Evolutionary conservation across 2,888 invertebrate genomes (phyloP).

Genomic region (Neria commutata): DNA sequence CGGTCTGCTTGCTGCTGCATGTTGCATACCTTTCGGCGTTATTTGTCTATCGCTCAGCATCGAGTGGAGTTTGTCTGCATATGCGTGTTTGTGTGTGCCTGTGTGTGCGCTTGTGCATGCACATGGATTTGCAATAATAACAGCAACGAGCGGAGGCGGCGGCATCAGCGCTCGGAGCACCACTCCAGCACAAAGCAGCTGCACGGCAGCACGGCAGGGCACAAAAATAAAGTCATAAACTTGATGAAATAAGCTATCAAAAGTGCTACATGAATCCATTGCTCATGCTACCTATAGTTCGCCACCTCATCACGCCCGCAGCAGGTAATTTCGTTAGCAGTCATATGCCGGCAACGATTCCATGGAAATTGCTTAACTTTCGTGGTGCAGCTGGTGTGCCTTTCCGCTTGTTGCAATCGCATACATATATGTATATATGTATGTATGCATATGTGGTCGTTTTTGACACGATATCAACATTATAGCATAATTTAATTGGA

Average conservation of each 20-base stretch:
- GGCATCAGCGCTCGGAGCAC: slow-evolving; percentile 22
- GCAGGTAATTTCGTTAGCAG: too few species aligned
- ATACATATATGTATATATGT: too few species aligned
- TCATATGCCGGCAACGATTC: too few species aligned
- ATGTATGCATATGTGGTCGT: too few species aligned
- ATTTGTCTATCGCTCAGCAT: slow-evolving; percentile 21
- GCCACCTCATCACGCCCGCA: too few species aligned
- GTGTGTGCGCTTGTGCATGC: background rate
- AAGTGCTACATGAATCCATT: too few species aligned
- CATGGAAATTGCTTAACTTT: too few species aligned
- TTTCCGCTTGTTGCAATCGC: too few species aligned
- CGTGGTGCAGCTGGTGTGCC: too few species aligned
- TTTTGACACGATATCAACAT: too few species aligned
- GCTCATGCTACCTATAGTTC: too few species aligned
- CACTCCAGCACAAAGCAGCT: background rate
- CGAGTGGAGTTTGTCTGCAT: slow-evolving; percentile 17
- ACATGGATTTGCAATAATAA: slow-evolving; percentile 9
- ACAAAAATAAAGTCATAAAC: slow-evolving; percentile 51
- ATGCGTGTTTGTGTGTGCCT: slow-evolving; percentile 10
- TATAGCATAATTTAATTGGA: too few species aligned
- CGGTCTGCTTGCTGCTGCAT: slow-evolving; percentile 22
- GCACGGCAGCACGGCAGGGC: background rate
- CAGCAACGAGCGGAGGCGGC: slow-evolving; percentile 20
- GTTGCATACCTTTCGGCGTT: slow-evolving; percentile 30
- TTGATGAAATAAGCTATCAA: slow-evolving; percentile 49